Evolutionary conservation across 1,140 invertebrate species (phyloP), one percentile per base, ranked within the genome.

Genomic region (Orius insidiosus): DNA sequence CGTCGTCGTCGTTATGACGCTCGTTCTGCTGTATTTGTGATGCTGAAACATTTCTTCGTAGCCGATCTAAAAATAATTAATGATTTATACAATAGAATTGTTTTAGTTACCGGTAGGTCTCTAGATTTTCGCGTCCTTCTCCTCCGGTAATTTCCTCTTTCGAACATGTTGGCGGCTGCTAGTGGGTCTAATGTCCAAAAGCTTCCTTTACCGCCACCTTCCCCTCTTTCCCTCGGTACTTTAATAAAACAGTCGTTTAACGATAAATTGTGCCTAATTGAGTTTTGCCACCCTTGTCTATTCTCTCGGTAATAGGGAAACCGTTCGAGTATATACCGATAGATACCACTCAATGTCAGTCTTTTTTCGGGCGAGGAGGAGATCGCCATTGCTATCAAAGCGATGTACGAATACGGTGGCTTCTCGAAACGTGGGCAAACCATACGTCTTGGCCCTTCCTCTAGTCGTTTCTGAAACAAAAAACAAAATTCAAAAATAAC

Each of bases 201-300:
- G 56, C 85, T 92, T 1, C 94, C 93, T 63, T 98, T 98, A 0
- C 88, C 88, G 0, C 86, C 85, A 58, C 92, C 92, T 63, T 97
- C 56, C 93, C 88, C 57, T 46, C 51, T 33, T 42, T 90, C 73
- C 47, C 82, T 58, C 30, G 85, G 75, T 42, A 95, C 83, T 67
- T 98, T 98, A 1, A 98, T 80, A 64, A 99, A 99, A 62, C 95
- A 99, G 64, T 98, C 95, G 68, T 99, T 99, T 10, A 99, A 69
- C 51, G 85, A 92, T 3, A 99, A 67, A 66, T 98, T 99, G 63
- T 99, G 92, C 33, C 92, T 70, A 47, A 95, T 95, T 1, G 84
- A 89, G 59, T 95, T 95, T 63, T 95, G 89, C 86, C 86, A 90
- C 43, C 85, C 78, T 62, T 95, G 89, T 60, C 92, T 93, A 63